Percentiles rank a stretch among this genome's conserved stretches.
Evolutionary conservation across 1,140 invertebrate genomes (phyloP).

Genomic region (Drosophila repleta): DNA sequence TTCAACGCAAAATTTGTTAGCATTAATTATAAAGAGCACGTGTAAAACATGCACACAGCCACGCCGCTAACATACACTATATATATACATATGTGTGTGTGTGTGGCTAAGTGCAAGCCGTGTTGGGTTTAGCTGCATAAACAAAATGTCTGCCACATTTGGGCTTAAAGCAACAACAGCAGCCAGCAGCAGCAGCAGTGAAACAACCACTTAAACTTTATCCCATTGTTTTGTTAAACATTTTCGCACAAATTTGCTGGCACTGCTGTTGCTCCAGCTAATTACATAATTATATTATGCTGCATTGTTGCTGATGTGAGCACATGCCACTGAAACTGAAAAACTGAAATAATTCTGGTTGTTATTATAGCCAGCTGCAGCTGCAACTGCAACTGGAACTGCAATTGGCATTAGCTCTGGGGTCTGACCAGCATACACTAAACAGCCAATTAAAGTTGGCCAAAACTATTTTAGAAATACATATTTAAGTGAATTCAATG

Average conservation of each 20-base stretch:
- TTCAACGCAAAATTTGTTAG: conserved; percentile 59
- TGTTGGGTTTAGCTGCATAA: conserved; percentile 50
- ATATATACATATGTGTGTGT: not conserved
- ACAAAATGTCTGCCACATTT: conserved; percentile 75
- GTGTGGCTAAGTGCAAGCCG: conserved; percentile 37
- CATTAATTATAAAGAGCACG: conserved; percentile 77
- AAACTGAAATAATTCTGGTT: not conserved
- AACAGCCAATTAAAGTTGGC: not conserved
- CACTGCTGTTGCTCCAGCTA: conserved; percentile 50
- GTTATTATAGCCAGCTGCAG: too few relatives aligned
- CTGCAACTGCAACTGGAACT: not conserved
- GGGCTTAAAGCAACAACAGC: conserved; percentile 67
- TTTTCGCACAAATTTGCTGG: conserved; percentile 56
- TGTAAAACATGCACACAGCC: conserved; percentile 37
- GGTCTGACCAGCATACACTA: conserved; percentile 2
- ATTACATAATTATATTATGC: conserved; percentile 63
- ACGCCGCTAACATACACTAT: not conserved
- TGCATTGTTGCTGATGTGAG: conserved; percentile 5
- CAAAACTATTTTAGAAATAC: too few relatives aligned
- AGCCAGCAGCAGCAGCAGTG: conserved; percentile 10
- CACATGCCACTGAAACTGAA: too few relatives aligned
- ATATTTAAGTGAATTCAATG: too few relatives aligned
- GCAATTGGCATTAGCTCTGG: not conserved
- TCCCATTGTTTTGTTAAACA: conserved; percentile 69
- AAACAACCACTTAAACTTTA: conserved; percentile 35